Evolutionary conservation across 2,113 vertebrate genomes (phyloP), one percentile per base, ranked within the genome.

Genomic region (Sus scrofa): DNA sequence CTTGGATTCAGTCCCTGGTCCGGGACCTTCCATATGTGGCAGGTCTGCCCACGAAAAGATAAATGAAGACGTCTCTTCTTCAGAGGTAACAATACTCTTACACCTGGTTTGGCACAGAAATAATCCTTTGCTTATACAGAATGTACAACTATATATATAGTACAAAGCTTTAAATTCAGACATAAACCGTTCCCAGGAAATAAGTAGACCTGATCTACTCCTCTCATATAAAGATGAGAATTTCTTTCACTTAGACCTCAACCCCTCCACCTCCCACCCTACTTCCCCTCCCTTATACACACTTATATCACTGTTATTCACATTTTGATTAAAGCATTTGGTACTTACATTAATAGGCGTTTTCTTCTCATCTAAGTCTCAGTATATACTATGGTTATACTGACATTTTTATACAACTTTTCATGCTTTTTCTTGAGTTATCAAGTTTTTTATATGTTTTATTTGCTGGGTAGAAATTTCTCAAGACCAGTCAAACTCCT

Each of bases 231-330:
- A 68, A 16, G 1, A 39, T 15, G 19, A 39, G 16, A 58, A 50
- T 63, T 9, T 24, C 22, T 71, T 50, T 78, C 4, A 18, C 67
- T 62, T 56, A 18, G 7, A 50, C 0, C 52, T 2, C 58, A 56
- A n/a, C 3, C 6, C 9, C 2, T 77, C 26, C 44, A 19, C 8
- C n/a, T 9, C 2, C 37, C 19, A 58, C 12, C 1, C 67, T 2
- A 19, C 3, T 37, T 2, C 19, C 32, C 34, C 82, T 60, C 50
- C 58, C 19, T 44, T 44, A 18, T 7, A 3, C 6, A 2, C 22
- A 12, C 20, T 52, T 26, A 10, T 2, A 2, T 15, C n/a, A 37
- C 3, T 5, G 32, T 30, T 20, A 11, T 81, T 60, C 19, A 67
- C 4, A 20, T 79, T 50, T 27, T 73, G 67, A 9, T n/a, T 16